These are phyloP conservation scores for Acrobasis consociella DNA, from an alignment of 2,888 invertebrate species.

Conservation along the genomic window DNA sequence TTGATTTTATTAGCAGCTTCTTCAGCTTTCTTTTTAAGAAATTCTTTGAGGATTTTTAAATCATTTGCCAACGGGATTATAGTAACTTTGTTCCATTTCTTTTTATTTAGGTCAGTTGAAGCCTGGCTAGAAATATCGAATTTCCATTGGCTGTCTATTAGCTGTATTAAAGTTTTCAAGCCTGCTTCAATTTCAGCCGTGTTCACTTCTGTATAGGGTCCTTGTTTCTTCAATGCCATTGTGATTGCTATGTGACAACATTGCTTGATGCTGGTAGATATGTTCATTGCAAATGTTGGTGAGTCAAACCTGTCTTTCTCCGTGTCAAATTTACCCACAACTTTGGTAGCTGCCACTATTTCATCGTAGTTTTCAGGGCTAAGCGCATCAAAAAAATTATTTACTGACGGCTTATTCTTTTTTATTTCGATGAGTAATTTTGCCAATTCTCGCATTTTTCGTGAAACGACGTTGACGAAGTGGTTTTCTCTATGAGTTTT, in stretches of 20 bases:
- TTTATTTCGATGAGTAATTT: constrained; percentile 28
- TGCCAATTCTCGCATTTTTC: constrained; percentile 33
- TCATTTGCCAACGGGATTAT: constrained; percentile 38
- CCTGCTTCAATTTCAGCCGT: constrained; percentile 35
- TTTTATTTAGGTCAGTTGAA: constrained; percentile 37
- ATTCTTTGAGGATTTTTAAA: constrained; percentile 35
- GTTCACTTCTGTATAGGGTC: constrained; percentile 31
- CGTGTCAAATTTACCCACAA: not conserved
- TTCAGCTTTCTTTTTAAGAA: constrained; percentile 12
- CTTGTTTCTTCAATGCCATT: not conserved
- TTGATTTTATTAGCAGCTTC: not conserved
- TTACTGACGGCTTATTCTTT: constrained; percentile 17
- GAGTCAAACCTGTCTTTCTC: constrained; percentile 7
- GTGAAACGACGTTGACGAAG: constrained; percentile 28
- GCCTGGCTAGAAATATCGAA: constrained; percentile 38
- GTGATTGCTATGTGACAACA: constrained; percentile 36
- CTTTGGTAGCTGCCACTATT: constrained; percentile 11
- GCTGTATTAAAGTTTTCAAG: constrained; percentile 29
- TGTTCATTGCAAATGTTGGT: constrained; percentile 23
- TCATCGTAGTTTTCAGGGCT: constrained; percentile 15
- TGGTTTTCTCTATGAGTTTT: constrained; percentile 28
- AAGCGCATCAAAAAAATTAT: constrained; percentile 3
- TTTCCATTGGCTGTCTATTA: constrained; percentile 32
- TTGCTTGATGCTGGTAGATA: constrained; percentile 38
- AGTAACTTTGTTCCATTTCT: constrained; percentile 39